A percentile compares a stretch with the other conserved stretches of the same genome.
Conservation (phyloP, 2,797 vertebrate species). For the Crax fasciolata region DNA sequence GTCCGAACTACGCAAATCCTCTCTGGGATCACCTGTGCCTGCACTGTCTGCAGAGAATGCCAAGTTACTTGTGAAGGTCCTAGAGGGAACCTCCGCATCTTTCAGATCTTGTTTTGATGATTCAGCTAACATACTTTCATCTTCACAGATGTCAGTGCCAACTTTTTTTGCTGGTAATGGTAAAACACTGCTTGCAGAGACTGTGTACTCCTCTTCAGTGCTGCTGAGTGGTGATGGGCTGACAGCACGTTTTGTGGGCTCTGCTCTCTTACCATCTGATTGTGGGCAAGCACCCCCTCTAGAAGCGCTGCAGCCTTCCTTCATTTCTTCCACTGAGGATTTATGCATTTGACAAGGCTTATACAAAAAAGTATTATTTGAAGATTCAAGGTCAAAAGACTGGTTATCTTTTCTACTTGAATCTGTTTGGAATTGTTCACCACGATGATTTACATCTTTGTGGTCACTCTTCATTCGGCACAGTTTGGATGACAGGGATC, state of each 20-base stretch:
- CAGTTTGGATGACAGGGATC: conserved; percentile 90
- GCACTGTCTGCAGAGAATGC: not conserved
- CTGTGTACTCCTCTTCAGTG: not conserved
- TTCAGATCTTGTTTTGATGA: conserved; percentile 43
- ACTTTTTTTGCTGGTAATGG: not conserved
- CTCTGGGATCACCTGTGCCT: not conserved
- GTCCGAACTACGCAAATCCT: conserved; percentile 60
- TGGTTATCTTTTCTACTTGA: conserved; percentile 16
- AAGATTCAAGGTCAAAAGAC: not conserved
- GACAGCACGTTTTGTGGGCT: not conserved
- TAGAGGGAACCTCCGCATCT: not conserved
- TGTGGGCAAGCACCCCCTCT: not conserved
- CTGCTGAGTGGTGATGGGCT: conserved; percentile 19
- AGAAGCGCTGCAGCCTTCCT: not conserved
- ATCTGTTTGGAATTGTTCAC: conserved; percentile 41
- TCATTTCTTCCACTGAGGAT: not conserved
- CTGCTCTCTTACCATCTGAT: not conserved
- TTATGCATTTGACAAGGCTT: conserved; percentile 11
- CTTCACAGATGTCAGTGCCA: not conserved
- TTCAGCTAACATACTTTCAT: not conserved
- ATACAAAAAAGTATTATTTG: conserved; percentile 5
- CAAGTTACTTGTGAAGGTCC: not conserved
- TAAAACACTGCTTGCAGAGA: conserved; percentile 25
- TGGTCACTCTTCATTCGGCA: conserved; percentile 83
- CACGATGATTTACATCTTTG: conserved; percentile 43